phyloP scores from a whole-genome alignment of 2,888 invertebrate genomes.

The Papilio protenor region DNA sequence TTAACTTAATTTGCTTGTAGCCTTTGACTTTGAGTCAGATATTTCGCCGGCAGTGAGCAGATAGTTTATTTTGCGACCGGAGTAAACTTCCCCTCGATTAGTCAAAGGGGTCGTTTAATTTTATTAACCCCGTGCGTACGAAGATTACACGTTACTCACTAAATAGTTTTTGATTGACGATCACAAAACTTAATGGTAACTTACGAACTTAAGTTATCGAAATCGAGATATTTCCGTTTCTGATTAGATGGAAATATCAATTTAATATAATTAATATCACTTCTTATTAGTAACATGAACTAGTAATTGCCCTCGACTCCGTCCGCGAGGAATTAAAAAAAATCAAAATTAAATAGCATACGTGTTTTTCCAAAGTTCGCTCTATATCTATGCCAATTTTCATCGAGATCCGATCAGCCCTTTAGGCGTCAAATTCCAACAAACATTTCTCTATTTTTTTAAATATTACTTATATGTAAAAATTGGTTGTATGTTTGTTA shows the following conservation, averaged over 20 bases:
- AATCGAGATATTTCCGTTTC: not conserved
- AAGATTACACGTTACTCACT: not conserved
- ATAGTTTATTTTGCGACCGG: conserved; percentile 19
- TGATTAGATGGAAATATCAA: not conserved
- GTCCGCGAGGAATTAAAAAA: too few relatives aligned
- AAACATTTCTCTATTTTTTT: too few relatives aligned
- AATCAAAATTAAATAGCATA: not conserved
- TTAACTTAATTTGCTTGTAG: not conserved
- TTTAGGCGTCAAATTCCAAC: too few relatives aligned
- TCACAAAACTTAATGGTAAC: not conserved
- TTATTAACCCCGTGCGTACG: conserved; percentile 19
- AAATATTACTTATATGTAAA: too few relatives aligned
- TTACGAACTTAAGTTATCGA: not conserved
- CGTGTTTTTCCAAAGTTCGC: too few relatives aligned
- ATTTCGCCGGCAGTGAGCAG: not conserved
- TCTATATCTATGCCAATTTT: too few relatives aligned
- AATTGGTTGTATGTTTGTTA: too few relatives aligned
- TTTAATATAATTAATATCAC: not conserved
- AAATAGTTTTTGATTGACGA: conserved; percentile 18
- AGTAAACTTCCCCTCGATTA: conserved; percentile 27
- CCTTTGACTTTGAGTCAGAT: not conserved
- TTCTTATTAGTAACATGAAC: too few relatives aligned
- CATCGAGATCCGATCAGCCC: too few relatives aligned
- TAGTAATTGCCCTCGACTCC: too few relatives aligned
- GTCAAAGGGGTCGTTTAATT: conserved; percentile 30